Evolutionary conservation across 2,888 invertebrate genomes (phyloP).

Genomic region (Labia minor): DNA sequence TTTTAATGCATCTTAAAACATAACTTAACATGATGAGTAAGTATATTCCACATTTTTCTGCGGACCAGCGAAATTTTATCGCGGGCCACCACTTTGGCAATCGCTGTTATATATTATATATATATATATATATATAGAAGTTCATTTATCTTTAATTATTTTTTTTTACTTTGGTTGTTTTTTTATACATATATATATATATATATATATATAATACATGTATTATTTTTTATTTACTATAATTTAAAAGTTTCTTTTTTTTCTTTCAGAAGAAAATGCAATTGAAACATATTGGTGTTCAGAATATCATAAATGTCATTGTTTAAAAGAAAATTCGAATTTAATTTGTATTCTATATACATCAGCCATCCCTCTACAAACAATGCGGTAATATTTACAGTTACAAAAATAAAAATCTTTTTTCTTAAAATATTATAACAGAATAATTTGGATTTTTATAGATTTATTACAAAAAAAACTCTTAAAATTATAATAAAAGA

Average conservation of each 20-base stretch:
- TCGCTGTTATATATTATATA: too few species aligned
- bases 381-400: slow-evolving; percentile 55
- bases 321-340: slow-evolving; percentile 51
- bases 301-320: slow-evolving; percentile 78
- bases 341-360: slow-evolving; percentile 64
- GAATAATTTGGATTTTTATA: slow-evolving; percentile 32
- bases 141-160: too few species aligned
- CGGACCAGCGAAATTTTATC: too few species aligned
- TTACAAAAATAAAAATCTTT: background rate
- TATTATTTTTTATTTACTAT: background rate
- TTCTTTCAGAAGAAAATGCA: slow-evolving; percentile 35
- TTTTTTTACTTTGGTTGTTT: too few species aligned
- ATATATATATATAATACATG: too few species aligned
- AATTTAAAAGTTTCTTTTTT: too few species aligned
- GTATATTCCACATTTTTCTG: too few species aligned
- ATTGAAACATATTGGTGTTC: slow-evolving; percentile 71
- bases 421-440: background rate
- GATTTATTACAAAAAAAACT: slow-evolving; percentile 53
- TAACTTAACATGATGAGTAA: too few species aligned
- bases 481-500: slow-evolving; percentile 51
- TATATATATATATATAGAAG: too few species aligned
- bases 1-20: too few species aligned
- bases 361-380: slow-evolving; percentile 60
- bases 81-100: too few species aligned
- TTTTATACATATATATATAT: too few species aligned